Evolutionary conservation across 2,797 vertebrate genomes (phyloP).

Genomic region (Centropyge bicolor): DNA sequence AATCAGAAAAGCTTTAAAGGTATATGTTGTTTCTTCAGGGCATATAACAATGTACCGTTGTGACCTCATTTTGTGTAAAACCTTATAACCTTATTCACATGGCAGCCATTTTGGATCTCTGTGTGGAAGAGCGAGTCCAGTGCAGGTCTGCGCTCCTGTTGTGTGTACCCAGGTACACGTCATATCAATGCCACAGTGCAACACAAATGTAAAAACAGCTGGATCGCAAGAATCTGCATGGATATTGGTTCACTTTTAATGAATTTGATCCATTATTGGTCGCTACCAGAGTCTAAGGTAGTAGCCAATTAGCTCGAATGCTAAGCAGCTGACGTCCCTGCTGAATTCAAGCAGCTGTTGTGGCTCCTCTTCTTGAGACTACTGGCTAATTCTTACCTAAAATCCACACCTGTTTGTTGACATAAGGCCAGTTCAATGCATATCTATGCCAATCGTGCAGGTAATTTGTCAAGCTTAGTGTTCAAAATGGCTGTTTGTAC

Average conservation of each 20-base stretch:
- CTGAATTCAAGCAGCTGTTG: slow-evolving; percentile 13
- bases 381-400: slow-evolving; percentile 22
- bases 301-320: slow-evolving; percentile 19
- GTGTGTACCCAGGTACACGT: slow-evolving; percentile 22
- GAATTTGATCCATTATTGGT: slow-evolving; percentile 28
- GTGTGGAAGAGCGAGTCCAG: slow-evolving; percentile 33
- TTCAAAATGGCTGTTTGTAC: slow-evolving; percentile 48
- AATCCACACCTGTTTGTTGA: slow-evolving; percentile 48
- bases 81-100: slow-evolving; percentile 57
- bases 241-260: slow-evolving; percentile 13
- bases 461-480: slow-evolving; percentile 30
- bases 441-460: slow-evolving; percentile 25
- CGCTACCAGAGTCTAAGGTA: not conserved
- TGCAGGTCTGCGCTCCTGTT: slow-evolving; percentile 34
- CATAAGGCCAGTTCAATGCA: slow-evolving; percentile 53
- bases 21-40: slow-evolving; percentile 80
- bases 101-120: slow-evolving; percentile 55
- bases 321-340: slow-evolving; percentile 11
- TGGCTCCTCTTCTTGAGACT: slow-evolving; percentile 33
- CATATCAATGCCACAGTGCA: slow-evolving; percentile 37
- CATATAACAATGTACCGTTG: slow-evolving; percentile 76
- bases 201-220: slow-evolving; percentile 17
- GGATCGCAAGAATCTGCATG: slow-evolving; percentile 20
- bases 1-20: slow-evolving; percentile 80
- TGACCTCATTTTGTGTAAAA: slow-evolving; percentile 80